Conservation (phyloP, 2,797 vertebrate species). For the Eupleurogrammus muticus region DNA sequence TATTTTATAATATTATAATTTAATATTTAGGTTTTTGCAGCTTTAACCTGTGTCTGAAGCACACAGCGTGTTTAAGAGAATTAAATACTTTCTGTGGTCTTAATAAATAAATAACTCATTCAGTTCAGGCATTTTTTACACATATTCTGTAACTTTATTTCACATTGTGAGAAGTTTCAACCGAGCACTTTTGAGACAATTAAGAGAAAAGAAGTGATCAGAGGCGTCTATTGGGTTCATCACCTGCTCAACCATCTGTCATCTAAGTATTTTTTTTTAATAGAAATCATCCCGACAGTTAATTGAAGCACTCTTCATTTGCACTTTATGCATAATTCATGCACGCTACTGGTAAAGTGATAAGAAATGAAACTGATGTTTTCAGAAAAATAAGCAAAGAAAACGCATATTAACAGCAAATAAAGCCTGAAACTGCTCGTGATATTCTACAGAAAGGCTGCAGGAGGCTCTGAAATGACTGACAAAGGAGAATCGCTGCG, state of each 20-base stretch:
- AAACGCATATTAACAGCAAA: slow-evolving; percentile 6
- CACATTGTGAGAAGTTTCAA: slow-evolving; percentile 19
- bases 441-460: neutral
- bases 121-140: slow-evolving; percentile 12
- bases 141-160: slow-evolving; percentile 43
- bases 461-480: slow-evolving; percentile 10
- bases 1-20: too few relatives aligned
- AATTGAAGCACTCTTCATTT: slow-evolving; percentile 37
- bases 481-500: slow-evolving; percentile 30
- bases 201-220: slow-evolving; percentile 25
- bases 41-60: too few relatives aligned
- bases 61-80: neutral
- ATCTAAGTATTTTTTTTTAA: slow-evolving; percentile 26
- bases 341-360: slow-evolving; percentile 5
- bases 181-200: slow-evolving; percentile 11
- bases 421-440: neutral
- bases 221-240: neutral
- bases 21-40: too few relatives aligned
- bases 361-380: slow-evolving; percentile 7
- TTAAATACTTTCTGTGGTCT: neutral
- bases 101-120: neutral
- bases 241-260: neutral
- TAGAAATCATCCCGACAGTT: slow-evolving; percentile 24
- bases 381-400: neutral
- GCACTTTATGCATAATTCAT: slow-evolving; percentile 32